A percentile compares a stretch with the other conserved stretches of the same genome.
Conservation (phyloP, 2,888 invertebrate genomes). For the Sarcophaga carnaria region DNA sequence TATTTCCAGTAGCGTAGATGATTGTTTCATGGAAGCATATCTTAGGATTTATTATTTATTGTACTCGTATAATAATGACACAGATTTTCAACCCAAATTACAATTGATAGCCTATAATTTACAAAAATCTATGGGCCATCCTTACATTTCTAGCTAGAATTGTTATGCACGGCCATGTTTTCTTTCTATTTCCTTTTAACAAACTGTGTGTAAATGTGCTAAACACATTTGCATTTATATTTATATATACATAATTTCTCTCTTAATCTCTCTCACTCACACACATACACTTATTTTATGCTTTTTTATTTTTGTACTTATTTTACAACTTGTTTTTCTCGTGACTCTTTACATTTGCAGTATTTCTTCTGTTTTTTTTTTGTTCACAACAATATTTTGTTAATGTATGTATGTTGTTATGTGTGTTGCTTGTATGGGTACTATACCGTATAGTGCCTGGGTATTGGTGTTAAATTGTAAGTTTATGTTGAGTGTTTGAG, state of each 20-base stretch:
- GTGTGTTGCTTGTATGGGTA: background rate
- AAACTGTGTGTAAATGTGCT: background rate
- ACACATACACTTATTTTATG: background rate
- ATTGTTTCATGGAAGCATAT: too few species aligned
- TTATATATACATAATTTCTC: background rate
- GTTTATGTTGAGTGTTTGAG: constrained; percentile 19
- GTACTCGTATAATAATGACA: too few species aligned
- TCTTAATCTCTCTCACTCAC: background rate
- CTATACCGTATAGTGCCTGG: background rate
- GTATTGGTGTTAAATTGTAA: constrained; percentile 14
- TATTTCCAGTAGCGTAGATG: too few species aligned
- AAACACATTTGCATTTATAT: constrained; percentile 23
- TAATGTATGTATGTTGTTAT: background rate
- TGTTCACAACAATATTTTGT: background rate
- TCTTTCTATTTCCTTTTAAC: background rate
- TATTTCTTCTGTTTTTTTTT: background rate
- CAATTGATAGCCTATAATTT: too few species aligned
- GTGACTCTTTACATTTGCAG: constrained; percentile 19
- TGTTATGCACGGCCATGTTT: background rate
- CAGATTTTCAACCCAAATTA: too few species aligned
- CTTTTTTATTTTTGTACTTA: background rate
- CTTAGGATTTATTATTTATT: too few species aligned
- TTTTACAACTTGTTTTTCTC: constrained; percentile 32
- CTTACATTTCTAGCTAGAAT: background rate
- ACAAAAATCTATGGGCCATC: background rate